phyloP scores from a whole-genome alignment of 2,113 vertebrate species.

The Heptranchias perlo region DNA sequence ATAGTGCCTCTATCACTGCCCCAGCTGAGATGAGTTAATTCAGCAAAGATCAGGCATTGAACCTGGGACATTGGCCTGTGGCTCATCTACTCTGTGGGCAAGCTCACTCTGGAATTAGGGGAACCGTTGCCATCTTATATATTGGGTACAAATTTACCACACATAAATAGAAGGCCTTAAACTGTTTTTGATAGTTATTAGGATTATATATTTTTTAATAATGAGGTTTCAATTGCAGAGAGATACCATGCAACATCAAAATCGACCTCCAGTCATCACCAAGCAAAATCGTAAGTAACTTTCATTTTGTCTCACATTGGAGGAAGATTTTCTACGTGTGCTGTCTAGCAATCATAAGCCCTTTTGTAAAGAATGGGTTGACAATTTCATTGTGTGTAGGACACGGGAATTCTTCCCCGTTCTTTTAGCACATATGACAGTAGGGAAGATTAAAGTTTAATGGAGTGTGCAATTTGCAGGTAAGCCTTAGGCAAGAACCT shows the following conservation, averaged over 20 bases:
- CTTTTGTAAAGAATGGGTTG: not conserved
- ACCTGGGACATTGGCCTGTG: not conserved
- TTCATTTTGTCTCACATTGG: not conserved
- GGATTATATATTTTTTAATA: slow-evolving; percentile 18
- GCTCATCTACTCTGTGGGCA: not conserved
- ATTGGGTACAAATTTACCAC: not conserved
- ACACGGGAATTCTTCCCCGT: not conserved
- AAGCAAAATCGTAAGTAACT: slow-evolving; percentile 75
- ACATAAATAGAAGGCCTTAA: not conserved
- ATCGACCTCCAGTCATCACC: slow-evolving; percentile 75
- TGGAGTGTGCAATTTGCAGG: not conserved
- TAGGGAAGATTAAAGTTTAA: not conserved
- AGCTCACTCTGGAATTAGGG: not conserved
- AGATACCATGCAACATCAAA: slow-evolving; percentile 79
- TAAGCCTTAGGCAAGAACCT: not conserved
- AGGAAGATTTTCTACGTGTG: not conserved
- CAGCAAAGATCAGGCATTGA: not conserved
- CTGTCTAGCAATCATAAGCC: not conserved
- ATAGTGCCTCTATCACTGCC: not conserved
- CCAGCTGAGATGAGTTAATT: not conserved
- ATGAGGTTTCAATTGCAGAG: slow-evolving; percentile 59
- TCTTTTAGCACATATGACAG: no score
- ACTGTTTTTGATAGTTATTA: not conserved
- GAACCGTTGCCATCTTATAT: not conserved
- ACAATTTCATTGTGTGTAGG: not conserved